These are phyloP conservation scores for Contarinia nasturtii DNA, from an alignment of 1,140 invertebrate species.

Conservation along the genomic window DNA sequence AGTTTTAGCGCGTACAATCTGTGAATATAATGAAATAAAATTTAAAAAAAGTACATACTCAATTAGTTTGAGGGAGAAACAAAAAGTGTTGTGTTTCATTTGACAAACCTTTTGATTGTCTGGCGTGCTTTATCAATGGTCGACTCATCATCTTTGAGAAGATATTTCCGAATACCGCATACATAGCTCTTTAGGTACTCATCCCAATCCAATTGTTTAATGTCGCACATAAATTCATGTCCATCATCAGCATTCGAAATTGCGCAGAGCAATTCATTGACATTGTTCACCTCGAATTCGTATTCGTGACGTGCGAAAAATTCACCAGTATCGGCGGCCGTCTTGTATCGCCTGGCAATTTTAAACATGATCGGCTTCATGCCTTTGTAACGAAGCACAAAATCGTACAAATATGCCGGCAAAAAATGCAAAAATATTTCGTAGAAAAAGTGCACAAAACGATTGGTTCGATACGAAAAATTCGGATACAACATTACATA, in stretches of 20 bases:
- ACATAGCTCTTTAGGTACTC: conserved; percentile 52
- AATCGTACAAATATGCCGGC: conserved; percentile 61
- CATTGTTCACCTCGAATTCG: conserved; percentile 60
- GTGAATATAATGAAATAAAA: too few relatives aligned
- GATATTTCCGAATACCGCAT: conserved; percentile 56
- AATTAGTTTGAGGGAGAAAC: too few relatives aligned
- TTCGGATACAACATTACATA: conserved; percentile 76
- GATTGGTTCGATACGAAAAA: conserved; percentile 54
- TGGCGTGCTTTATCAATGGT: conserved; percentile 34
- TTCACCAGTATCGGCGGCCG: conserved; percentile 53
- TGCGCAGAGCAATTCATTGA: conserved; percentile 39
- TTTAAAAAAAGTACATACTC: too few relatives aligned
- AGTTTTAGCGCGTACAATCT: too few relatives aligned
- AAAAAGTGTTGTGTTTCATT: too few relatives aligned
- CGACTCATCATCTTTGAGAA: conserved; percentile 53
- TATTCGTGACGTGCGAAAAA: conserved; percentile 80
- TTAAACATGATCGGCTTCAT: conserved; percentile 72
- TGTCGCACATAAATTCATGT: conserved; percentile 36
- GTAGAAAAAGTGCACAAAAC: conserved; percentile 47
- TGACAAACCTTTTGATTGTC: neutral
- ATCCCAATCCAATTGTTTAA: conserved; percentile 40
- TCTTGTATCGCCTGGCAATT: conserved; percentile 57
- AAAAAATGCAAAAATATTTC: conserved; percentile 53
- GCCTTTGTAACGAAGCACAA: conserved; percentile 44
- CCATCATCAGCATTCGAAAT: conserved; percentile 37